Conservation (phyloP, 2,113 vertebrate genomes). For the Ctenomys sociabilis region DNA sequence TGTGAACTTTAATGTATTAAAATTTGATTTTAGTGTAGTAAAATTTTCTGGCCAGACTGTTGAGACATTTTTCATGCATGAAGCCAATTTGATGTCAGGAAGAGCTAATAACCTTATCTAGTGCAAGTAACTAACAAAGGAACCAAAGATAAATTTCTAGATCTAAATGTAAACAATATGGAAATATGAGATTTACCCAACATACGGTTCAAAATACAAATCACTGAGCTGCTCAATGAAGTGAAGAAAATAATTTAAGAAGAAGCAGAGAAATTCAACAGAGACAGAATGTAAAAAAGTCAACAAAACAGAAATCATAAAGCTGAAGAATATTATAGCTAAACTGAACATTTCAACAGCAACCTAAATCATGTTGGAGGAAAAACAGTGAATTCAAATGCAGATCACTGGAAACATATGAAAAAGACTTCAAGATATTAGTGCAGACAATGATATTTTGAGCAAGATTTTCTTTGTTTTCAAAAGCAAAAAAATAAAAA, state of each 20-base stretch:
- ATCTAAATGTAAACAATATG: background rate
- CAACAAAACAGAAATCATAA: no score
- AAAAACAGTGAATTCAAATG: background rate
- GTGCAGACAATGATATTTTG: background rate
- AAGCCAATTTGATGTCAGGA: background rate
- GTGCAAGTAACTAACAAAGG: background rate
- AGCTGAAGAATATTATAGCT: background rate
- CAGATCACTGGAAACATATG: background rate
- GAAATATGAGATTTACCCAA: background rate
- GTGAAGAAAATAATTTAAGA: background rate
- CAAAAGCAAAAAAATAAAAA: background rate
- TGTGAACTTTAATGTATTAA: background rate
- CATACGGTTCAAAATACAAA: background rate
- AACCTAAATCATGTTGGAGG: background rate
- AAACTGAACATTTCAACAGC: background rate
- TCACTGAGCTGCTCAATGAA: background rate
- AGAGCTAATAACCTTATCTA: background rate
- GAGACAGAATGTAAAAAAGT: background rate
- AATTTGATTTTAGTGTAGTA: background rate
- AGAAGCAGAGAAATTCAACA: background rate
- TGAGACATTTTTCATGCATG: no score
- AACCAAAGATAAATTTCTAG: background rate
- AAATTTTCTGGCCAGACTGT: no score
- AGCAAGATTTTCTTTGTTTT: background rate
- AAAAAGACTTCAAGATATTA: background rate